Evolutionary conservation across 2,797 vertebrate genomes (phyloP).

Genomic region (Schizopygopsis pylzovi): DNA sequence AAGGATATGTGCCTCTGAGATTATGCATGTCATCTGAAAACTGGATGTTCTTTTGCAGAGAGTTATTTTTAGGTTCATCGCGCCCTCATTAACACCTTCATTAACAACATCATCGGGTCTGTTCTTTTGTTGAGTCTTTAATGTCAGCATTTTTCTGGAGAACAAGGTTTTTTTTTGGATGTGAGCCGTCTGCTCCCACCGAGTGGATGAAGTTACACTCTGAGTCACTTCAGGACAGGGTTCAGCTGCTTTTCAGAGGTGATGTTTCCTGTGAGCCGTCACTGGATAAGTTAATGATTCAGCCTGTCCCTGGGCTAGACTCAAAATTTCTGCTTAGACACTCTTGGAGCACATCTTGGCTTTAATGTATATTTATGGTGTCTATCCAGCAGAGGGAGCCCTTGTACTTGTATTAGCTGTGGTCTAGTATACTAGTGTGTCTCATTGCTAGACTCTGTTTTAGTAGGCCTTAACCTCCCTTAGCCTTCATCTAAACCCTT

Average conservation of each 20-base stretch:
- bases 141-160: slow-evolving; percentile 11
- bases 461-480: background rate
- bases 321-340: background rate
- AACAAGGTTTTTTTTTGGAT: slow-evolving; percentile 8
- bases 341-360: background rate
- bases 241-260: slow-evolving; percentile 17
- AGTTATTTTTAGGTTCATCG: slow-evolving; percentile 37
- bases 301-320: background rate
- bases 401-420: slow-evolving; percentile 37
- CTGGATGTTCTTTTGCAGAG: slow-evolving; percentile 36
- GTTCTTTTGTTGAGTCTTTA: slow-evolving; percentile 36
- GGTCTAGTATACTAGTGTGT: background rate
- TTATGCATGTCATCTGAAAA: slow-evolving; percentile 27
- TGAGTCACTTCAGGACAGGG: slow-evolving; percentile 22
- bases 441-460: background rate
- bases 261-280: slow-evolving; percentile 25
- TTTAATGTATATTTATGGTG: background rate
- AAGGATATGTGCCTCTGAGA: slow-evolving; percentile 6
- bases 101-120: background rate
- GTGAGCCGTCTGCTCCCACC: slow-evolving; percentile 22
- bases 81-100: slow-evolving; percentile 44
- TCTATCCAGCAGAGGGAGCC: slow-evolving; percentile 57
- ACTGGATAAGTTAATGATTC: slow-evolving; percentile 24
- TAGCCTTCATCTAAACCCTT: background rate
- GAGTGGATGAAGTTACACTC: background rate